Evolutionary conservation across 1,140 invertebrate genomes (phyloP).

Genomic region (Anoplophora glabripennis): DNA sequence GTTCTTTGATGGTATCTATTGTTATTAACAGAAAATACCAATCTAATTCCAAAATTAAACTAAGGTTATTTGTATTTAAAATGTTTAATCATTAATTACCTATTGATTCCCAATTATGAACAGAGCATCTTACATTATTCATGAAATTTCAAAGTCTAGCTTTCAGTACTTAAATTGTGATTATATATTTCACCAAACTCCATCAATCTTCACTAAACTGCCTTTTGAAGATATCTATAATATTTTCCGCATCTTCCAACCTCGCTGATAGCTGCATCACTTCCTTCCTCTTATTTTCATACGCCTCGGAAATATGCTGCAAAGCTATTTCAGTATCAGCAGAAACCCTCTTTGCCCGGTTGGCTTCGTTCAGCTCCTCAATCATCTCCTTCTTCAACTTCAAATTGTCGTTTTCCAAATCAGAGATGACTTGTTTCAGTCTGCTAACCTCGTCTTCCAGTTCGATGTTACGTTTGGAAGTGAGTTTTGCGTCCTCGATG

Average conservation of each 20-base stretch:
- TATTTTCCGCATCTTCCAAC: conserved; percentile 25
- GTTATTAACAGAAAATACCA: too few species aligned
- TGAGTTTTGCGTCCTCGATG: conserved; percentile 12
- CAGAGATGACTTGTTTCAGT: conserved; percentile 22
- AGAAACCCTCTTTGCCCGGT: conserved; percentile 27
- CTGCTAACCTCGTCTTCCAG: conserved; percentile 26
- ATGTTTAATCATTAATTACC: too few species aligned
- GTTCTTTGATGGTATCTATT: too few species aligned
- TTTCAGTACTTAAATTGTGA: too few species aligned
- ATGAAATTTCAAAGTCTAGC: too few species aligned
- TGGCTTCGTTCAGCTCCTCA: conserved; percentile 30
- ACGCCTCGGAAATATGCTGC: conserved; percentile 31
- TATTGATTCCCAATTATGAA: too few species aligned
- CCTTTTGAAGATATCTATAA: conserved; percentile 23
- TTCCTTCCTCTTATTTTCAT: conserved; percentile 30
- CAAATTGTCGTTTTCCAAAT: conserved; percentile 29
- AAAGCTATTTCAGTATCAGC: conserved; percentile 29
- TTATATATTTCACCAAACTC: too few species aligned
- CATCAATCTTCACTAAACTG: too few species aligned
- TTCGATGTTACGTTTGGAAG: conserved; percentile 12
- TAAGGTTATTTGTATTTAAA: too few species aligned
- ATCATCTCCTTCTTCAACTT: conserved; percentile 31
- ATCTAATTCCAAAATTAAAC: too few species aligned
- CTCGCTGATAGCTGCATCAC: conserved; percentile 11
- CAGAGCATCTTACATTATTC: too few species aligned